Evolutionary conservation across 2,888 invertebrate species (phyloP), one percentile per base, ranked within the genome.

Genomic region (Aproaerema taeniolella): DNA sequence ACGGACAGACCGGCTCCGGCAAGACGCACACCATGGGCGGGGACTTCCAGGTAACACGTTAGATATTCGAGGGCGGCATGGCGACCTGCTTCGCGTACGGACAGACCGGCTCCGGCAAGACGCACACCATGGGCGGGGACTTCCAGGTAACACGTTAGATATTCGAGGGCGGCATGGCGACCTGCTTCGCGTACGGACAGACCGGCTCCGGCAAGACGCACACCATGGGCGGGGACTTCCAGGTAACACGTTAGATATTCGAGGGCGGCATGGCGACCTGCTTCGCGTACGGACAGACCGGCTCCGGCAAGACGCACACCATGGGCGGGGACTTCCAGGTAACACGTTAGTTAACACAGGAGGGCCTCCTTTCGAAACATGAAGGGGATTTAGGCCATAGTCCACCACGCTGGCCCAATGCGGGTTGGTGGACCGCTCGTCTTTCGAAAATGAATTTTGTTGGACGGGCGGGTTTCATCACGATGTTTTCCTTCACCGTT

Each of bases 41-140:
- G n/a, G 97, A 95, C 76, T 98, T 94, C 72, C 94, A 92, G 79
- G 85, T 80, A 53, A 0, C 1, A n/a, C n/a, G n/a, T n/a, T n/a
- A n/a, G n/a, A n/a, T n/a, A 70, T 99, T 99, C 86, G 98, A 99
- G 54, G 96, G 97, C 44, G 98, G 98, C 31, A 98, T 98, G 95
- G 99, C 99, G 14, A 99, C 99, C 15, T 99, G 99, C 78, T 99
- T 99, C 87, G 99, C 99, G 2, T 99, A 99, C 78, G 99, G 99
- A 38, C 99, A 99, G 85, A 99, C 99, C 1, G 99, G 99, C 32
- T 96, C 96, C n/a, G n/a, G n/a, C n/a, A n/a, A n/a, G n/a, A n/a
- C n/a, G n/a, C n/a, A n/a, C n/a, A n/a, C n/a, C n/a, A 99, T 99
- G 99, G 99, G 99, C 31, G 99, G 99, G n/a, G 97, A 95, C 76